Base-by-base conservation (phyloP, 1,140 invertebrate species). In the Bemisia tabaci region DNA sequence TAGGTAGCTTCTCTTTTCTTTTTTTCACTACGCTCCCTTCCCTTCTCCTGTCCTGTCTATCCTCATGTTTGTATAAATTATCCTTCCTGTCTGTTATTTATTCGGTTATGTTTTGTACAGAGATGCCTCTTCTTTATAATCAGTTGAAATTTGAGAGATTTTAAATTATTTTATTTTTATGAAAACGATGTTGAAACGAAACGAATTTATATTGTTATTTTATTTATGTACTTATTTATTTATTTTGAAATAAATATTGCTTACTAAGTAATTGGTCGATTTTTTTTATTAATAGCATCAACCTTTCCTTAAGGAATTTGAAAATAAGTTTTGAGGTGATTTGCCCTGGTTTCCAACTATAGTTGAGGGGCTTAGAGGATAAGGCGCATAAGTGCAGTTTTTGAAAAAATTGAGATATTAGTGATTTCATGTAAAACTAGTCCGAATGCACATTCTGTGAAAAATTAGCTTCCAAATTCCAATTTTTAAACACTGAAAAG, bases 201-300 rank as follows among this genome's bases (percentile, higher is more conserved):
- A 48, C 33, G 33, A 48, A 5, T 48, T 48, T 48, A 48, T 48
- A 48, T 48, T 48, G 33, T 48, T 48, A 48, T 48, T 48, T 48
- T 48, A 48, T 48, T 48, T 48, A 48, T 48, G 33, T 48, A 48
- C 33, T 48, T 48, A 48, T 48, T 48, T 48, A 48, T 48, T 48
- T 48, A 48, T 48, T 48, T 48, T 48, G 17, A 48, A 48, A 48
- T 48, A 48, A 48, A 48, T 48, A 48, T 48, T 5, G 33, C 33
- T 48, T 48, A 48, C 33, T 48, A 48, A 48, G 17, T 48, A 48
- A 48, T 48, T 48, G 5, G 33, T 48, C 5, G 33, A 48, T 17
- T 48, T 48, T 48, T 48, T 48, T 48, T 17, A 48, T 48, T 48
- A 48, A 48, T 48, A 48, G 17, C 33, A 48, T n/a, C n/a, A n/a